A percentile compares a stretch with the other conserved stretches of the same genome.
These are phyloP conservation scores for Alethe diademata DNA, from an alignment of 2,113 vertebrate species.

Conservation along the genomic window DNA sequence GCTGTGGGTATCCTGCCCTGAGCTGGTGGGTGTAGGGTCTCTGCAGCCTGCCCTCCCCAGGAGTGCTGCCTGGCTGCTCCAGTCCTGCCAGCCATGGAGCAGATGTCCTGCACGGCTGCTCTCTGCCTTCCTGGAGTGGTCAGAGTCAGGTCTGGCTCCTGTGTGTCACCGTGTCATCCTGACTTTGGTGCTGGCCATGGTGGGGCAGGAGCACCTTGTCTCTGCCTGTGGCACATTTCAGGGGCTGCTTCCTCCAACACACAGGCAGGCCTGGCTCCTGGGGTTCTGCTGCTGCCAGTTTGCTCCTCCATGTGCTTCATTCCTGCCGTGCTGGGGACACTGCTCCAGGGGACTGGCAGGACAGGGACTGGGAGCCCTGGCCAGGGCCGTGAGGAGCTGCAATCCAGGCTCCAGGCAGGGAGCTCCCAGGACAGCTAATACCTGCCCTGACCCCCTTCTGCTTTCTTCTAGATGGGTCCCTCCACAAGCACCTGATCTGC, in stretches of 20 bases:
- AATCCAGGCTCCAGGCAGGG: background rate
- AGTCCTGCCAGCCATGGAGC: background rate
- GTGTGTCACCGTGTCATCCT: fast-evolving
- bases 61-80: background rate
- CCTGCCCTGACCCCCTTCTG: background rate
- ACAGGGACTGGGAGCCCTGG: background rate
- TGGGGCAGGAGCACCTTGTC: background rate
- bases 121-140: background rate
- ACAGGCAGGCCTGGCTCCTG: background rate
- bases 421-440: background rate
- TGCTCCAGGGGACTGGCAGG: fast-evolving
- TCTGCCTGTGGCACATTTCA: fast-evolving
- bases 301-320: background rate
- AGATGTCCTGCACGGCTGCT: fast-evolving
- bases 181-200: fast-evolving
- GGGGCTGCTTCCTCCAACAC: background rate
- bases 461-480: conserved; percentile 62
- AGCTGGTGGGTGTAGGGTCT: fast-evolving
- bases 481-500: conserved; percentile 70
- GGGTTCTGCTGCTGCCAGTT: background rate
- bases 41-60: background rate
- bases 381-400: background rate
- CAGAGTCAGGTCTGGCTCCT: background rate
- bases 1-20: background rate
- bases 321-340: background rate